Conservation (phyloP, 2,113 vertebrate species). For the Sander vitreus region DNA sequence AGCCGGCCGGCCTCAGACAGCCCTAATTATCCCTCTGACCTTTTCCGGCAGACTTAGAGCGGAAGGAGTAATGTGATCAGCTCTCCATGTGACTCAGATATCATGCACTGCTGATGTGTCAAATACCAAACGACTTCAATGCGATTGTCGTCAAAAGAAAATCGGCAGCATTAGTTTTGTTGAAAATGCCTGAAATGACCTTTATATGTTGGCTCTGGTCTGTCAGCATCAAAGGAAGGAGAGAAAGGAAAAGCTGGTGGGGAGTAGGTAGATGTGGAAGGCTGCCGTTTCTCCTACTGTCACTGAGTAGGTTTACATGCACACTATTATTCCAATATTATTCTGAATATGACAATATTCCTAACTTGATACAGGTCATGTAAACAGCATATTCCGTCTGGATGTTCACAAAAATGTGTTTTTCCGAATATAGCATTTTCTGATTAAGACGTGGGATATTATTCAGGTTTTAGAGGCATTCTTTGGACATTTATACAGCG, state of each 20-base stretch:
- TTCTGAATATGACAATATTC: no score
- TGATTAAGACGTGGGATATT: no score
- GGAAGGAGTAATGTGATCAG: slow-evolving; percentile 20
- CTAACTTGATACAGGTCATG: no score
- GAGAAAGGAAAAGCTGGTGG: neutral
- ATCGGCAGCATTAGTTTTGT: neutral
- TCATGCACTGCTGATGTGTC: slow-evolving; percentile 15
- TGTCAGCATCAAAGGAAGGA: neutral
- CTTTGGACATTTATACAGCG: no score
- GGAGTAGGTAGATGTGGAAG: neutral
- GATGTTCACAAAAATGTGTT: no score
- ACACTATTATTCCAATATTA: no score
- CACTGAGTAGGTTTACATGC: no score
- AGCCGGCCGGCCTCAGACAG: slow-evolving; percentile 33
- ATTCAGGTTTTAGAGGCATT: no score
- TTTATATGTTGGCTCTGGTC: neutral
- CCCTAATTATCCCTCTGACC: slow-evolving; percentile 65
- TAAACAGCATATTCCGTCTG: no score
- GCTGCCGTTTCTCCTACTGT: neutral
- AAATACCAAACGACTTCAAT: slow-evolving; percentile 7
- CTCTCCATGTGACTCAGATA: slow-evolving; percentile 38
- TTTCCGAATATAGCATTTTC: no score
- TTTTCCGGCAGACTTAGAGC: slow-evolving; percentile 41
- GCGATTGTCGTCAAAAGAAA: neutral
- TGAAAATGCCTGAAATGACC: neutral